Evolutionary conservation across 2,797 vertebrate genomes (phyloP), one percentile per base, ranked within the genome.

Genomic region (Tragelaphus oryx): DNA sequence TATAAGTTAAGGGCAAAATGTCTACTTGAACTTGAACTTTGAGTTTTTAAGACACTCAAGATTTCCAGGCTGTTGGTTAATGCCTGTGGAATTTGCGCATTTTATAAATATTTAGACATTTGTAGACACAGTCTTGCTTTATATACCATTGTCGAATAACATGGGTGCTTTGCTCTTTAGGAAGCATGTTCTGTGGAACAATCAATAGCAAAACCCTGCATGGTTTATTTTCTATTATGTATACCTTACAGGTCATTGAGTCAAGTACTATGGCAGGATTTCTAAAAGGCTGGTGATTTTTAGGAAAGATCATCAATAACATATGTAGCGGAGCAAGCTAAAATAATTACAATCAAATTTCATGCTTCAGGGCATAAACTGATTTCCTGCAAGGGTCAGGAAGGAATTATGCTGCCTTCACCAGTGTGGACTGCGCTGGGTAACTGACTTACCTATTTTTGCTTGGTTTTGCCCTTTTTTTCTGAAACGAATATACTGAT

Each of bases 331-430:
- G 7, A 97, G 94, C 96, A 94, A 97, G 96, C 94, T 96, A 94
- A 97, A 97, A 98, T 97, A 97, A 98, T 97, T 97, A 97, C 95
- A 96, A 96, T 97, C 93, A 97, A 98, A 97, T 97, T 97, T 97
- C 96, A 97, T 96, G 97, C 97, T 96, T 93, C 97, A 95, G 91
- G 96, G 96, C 89, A 89, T 96, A 94, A 86, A 96, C 93, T 88
- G 92, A 97, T 97, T 98, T 96, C 80, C 92, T 87, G 44, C 91
- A 92, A 94, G 96, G 93, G 91, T 96, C 95, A 95, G 46, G 65
- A 81, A 84, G 91, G 91, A 96, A 87, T 85, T 71, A 46, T 20
- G 48, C 57, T 71, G 65, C 54, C 26, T 83, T 93, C 30, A 55
- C 65, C 55, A 9, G 1, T 24, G 81, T 50, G 26, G 30, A 46